phyloP scores from a whole-genome alignment of 2,888 invertebrate species.

The Drosophila melanosoma region DNA sequence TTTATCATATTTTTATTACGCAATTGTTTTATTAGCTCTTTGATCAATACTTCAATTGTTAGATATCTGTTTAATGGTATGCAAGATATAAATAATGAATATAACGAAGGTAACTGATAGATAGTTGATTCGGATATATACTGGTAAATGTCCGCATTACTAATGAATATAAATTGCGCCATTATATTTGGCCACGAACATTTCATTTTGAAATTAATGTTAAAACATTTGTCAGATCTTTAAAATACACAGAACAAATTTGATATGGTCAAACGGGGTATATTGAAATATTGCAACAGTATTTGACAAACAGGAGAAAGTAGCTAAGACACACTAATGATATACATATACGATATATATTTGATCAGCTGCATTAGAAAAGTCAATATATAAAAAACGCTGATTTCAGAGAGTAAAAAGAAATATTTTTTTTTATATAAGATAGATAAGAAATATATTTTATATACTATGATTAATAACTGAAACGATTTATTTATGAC shows the following conservation, averaged over 20 bases:
- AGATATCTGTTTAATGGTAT: background rate
- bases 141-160: constrained; percentile 34
- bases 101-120: background rate
- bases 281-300: background rate
- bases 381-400: background rate
- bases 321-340: background rate
- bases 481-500: no score
- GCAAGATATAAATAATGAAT: background rate
- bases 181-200: constrained; percentile 59
- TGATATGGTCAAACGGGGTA: background rate
- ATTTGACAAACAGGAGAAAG: background rate
- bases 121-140: constrained; percentile 15
- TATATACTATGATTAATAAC: no score
- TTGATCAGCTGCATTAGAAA: background rate
- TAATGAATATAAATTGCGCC: constrained; percentile 71
- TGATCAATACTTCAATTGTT: background rate
- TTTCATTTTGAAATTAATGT: constrained; percentile 66
- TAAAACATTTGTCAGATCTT: constrained; percentile 59
- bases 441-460: no score
- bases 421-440: no score
- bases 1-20: background rate
- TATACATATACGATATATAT: background rate
- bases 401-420: no score
- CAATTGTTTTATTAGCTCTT: background rate
- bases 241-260: background rate